Conservation (phyloP, 2,888 invertebrate genomes). For the Allolobophora icterica region DNA sequence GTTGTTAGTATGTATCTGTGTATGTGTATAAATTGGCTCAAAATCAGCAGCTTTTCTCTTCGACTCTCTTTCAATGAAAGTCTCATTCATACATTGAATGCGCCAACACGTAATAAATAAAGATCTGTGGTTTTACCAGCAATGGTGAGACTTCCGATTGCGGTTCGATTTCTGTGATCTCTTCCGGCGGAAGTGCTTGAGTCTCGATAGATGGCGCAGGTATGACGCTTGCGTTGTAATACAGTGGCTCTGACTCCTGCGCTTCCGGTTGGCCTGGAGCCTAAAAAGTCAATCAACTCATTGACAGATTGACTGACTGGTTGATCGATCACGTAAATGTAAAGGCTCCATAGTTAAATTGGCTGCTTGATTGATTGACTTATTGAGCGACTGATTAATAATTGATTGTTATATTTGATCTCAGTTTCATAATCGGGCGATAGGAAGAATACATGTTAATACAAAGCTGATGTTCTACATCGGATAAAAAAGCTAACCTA, state of each 20-base stretch:
- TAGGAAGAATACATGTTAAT: too few relatives aligned
- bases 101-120: too few relatives aligned
- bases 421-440: too few relatives aligned
- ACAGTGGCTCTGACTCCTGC: not conserved
- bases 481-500: too few relatives aligned
- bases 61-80: too few relatives aligned
- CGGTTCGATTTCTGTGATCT: not conserved
- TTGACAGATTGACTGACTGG: not conserved
- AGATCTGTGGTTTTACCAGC: not conserved
- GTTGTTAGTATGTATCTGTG: too few relatives aligned
- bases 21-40: too few relatives aligned
- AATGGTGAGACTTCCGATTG: not conserved
- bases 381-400: not conserved
- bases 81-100: too few relatives aligned
- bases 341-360: not conserved
- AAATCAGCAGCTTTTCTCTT: too few relatives aligned
- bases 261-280: not conserved
- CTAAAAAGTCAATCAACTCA: not conserved
- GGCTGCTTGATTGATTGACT: not conserved
- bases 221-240: not conserved
- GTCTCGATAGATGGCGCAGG: not conserved
- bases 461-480: too few relatives aligned
- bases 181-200: not conserved
- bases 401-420: too few relatives aligned
- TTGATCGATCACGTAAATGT: not conserved